Percentiles rank a stretch among this genome's conserved stretches.
phyloP scores from a whole-genome alignment of 2,888 invertebrate species.

The Hyalella azteca region DNA sequence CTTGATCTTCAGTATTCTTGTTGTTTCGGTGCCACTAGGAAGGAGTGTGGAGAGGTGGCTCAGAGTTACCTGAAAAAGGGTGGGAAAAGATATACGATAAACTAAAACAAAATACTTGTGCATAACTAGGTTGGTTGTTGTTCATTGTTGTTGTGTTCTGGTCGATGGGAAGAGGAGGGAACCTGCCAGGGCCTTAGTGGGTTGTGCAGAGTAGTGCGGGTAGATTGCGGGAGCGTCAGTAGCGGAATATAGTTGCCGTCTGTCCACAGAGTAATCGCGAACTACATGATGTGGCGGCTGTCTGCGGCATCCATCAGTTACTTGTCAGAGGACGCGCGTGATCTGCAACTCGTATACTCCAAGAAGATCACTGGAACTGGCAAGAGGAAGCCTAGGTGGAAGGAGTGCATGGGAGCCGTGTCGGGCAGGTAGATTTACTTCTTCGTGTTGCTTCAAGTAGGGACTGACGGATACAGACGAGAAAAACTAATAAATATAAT shows the following conservation, averaged over 20 bases:
- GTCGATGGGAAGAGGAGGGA: not conserved
- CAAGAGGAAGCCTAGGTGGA: slow-evolving; percentile 87
- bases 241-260: not conserved
- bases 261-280: slow-evolving; percentile 73
- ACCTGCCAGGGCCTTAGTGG: not conserved
- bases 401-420: slow-evolving; percentile 84
- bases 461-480: not conserved
- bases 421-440: slow-evolving; percentile 71
- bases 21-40: too few species aligned
- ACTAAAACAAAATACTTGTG: not conserved
- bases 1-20: too few species aligned
- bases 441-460: not conserved
- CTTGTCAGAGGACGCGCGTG: slow-evolving; percentile 77
- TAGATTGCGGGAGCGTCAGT: not conserved
- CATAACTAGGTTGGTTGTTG: not conserved
- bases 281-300: slow-evolving; percentile 92
- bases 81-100: not conserved
- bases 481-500: not conserved
- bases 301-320: slow-evolving; percentile 79
- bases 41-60: too few species aligned
- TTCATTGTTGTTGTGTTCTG: not conserved
- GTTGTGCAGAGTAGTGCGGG: not conserved
- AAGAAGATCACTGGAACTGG: slow-evolving; percentile 82
- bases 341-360: slow-evolving; percentile 79
- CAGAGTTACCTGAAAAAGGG: too few species aligned